Evolutionary conservation across 2,113 vertebrate species (phyloP), one percentile per base, ranked within the genome.

Genomic region (Vanacampus margaritifer): DNA sequence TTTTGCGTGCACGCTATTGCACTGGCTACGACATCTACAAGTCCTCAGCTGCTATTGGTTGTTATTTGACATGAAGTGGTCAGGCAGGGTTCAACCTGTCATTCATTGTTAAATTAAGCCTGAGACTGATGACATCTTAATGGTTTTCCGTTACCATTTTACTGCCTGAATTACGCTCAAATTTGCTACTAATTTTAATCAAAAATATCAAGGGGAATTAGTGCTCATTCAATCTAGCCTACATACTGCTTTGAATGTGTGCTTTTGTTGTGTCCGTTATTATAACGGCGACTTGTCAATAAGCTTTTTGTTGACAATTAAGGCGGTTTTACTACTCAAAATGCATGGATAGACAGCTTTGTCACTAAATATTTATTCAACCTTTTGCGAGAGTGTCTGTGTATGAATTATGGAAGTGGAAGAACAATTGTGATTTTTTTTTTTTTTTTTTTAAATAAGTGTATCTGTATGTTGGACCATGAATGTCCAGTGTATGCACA

Each of bases 401-500:
- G 48, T 60, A 24, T 43, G 35, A 39, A 6, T 26, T 24, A 26
- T 48, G 32, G 23, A 43, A 16, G 58, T 26, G 12, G 26, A 72
- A 62, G 59, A 51, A 35, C 68, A 59, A 59, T 46, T 68, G 23
- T 51, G 60, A 66, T 53, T 64, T 10, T 61, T 70, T 50, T 67
- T 35, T 57, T 63, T 54, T 57, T 21, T 54, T 51, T 21, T 35
- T 39, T 41, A 17, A 11, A 78, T 39, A 74, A 72, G 71, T 67
- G 67, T 50, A 64, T 65, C 50, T 50, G 0, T 50, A 58, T 37
- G 50, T 39, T 43, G 51, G 41, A 14, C 58, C 2, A 3, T 48
- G 53, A 56, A 51, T 77, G 64, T 66, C 70, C 60, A 56, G 62
- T n/a, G 54, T 50, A 50, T 66, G 24, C 37, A 26, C 66, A 67